Conservation (phyloP, 2,797 vertebrate species). For the Enteromius thamalakanensis region DNA sequence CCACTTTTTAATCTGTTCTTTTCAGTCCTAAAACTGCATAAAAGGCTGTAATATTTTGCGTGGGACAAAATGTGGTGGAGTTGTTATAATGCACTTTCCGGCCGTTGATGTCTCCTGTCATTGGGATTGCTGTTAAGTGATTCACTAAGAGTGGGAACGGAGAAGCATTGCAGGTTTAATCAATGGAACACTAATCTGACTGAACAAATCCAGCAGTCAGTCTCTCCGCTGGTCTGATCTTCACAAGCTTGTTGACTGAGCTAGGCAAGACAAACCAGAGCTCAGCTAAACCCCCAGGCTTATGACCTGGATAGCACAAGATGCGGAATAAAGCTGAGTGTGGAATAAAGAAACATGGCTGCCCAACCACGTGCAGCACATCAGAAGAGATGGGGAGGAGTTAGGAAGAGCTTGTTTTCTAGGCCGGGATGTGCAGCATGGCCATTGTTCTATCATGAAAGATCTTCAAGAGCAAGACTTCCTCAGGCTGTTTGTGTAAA, state of each 20-base stretch:
- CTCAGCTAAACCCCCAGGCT: constrained; percentile 17
- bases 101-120: not conserved
- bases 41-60: not conserved
- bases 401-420: constrained; percentile 46
- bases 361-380: constrained; percentile 2
- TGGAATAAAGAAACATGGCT: constrained; percentile 23
- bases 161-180: constrained; percentile 49
- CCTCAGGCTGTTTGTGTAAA: not conserved
- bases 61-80: not conserved
- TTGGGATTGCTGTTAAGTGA: not conserved
- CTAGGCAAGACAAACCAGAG: constrained; percentile 1
- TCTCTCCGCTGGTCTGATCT: constrained; percentile 37
- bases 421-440: constrained; percentile 24
- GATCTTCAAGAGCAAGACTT: constrained; percentile 1
- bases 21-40: not conserved
- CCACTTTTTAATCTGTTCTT: not conserved
- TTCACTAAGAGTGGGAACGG: constrained; percentile 9
- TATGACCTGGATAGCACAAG: constrained; percentile 10
- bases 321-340: constrained; percentile 17
- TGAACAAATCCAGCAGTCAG: constrained; percentile 51
- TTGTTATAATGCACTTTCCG: not conserved
- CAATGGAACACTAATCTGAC: constrained; percentile 57
- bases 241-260: constrained; percentile 14
- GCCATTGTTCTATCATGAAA: constrained; percentile 58
- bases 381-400: constrained; percentile 20